Evolutionary conservation across 1,140 invertebrate genomes (phyloP), one percentile per base, ranked within the genome.

Genomic region (Drosophila navojoa): DNA sequence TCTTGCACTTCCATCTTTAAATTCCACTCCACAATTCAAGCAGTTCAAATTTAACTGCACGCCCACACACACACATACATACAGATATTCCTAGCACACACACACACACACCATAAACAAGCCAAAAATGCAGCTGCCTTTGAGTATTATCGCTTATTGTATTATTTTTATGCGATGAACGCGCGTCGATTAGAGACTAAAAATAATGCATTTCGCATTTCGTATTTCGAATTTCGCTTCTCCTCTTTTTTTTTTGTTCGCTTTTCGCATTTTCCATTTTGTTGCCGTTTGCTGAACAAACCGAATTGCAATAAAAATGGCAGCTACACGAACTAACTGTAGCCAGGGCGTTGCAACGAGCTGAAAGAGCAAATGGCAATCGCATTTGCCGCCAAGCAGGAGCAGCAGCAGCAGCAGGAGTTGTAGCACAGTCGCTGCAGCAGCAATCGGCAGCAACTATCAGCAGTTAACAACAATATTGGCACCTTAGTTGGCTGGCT

Each of bases 111-210:
- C 47, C 73, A 77, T 85, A 85, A 85, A 85, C 81, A 71, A 80
- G 81, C 58, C 44, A 69, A 68, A 73, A 79, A 61, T 79, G 82
- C 82, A 84, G 81, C 73, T 84, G 81, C 67, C 68, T 53, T 62
- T 40, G 60, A 35, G 82, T 80, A 89, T 89, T 89, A 89, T 89
- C 84, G 77, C 78, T 89, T 89, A 89, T 89, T 89, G 80, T 85
- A 84, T 89, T 89, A 89, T 89, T 89, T 87, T 89, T 89, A 89
- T 89, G 84, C 84, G 84, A 89, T 89, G 84, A 89, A 90, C 84
- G 84, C 84, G 85, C 84, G 79, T 90, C 84, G 84, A 89, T 89
- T 89, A 89, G 84, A 90, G 84, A 89, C 84, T 89, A 90, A 90
- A 89, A 89, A 89, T 59, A 45, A 45, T 84, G 84, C 84, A 79